These are phyloP conservation scores for Temnothorax ravouxi DNA, from an alignment of 2,888 invertebrate genomes.

Conservation along the genomic window DNA sequence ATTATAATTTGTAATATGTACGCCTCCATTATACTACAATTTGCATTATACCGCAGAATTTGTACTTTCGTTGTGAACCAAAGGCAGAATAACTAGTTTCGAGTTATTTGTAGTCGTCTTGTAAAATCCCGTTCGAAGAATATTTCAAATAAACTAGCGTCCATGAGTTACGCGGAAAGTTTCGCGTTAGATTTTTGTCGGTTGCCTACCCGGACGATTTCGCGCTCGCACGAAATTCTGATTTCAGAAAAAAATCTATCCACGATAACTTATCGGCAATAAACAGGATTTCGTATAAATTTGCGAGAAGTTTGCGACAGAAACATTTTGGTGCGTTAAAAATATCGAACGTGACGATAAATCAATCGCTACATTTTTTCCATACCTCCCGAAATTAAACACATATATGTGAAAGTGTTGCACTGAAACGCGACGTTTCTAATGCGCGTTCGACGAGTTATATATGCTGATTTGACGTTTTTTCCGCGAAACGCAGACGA, in stretches of 20 bases:
- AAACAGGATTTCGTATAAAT: not conserved
- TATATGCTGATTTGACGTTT: not conserved
- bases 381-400: not conserved
- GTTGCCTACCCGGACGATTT: not conserved
- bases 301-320: not conserved
- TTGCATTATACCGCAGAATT: no score
- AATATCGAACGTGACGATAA: not conserved
- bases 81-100: no score
- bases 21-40: no score
- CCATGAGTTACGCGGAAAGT: no score
- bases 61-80: no score
- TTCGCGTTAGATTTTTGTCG: not conserved
- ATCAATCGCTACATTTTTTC: not conserved
- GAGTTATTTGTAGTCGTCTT: no score
- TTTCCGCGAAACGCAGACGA: conserved; percentile 16
- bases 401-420: not conserved
- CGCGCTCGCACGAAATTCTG: not conserved
- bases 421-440: not conserved
- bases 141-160: no score
- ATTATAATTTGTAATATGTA: no score
- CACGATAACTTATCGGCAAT: not conserved
- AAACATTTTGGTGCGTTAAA: not conserved
- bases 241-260: not conserved
- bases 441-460: not conserved
- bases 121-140: no score